Base-by-base conservation (phyloP, 1,140 invertebrate genomes). In the Pogonognathellus flavescens region DNA sequence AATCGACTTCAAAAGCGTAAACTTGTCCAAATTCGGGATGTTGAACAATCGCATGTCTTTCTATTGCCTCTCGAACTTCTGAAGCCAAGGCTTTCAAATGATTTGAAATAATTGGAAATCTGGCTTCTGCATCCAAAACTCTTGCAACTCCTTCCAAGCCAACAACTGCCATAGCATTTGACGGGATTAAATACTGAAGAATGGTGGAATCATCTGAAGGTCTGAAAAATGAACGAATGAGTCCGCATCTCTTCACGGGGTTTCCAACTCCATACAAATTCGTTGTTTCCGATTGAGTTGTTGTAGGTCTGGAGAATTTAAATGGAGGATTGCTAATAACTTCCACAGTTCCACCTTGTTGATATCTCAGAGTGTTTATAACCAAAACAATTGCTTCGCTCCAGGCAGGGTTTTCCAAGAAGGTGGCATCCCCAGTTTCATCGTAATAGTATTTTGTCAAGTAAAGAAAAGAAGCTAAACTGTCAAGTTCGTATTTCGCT, bases 401-500 rank as follows among this genome's bases (percentile, higher is more conserved):
- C 87, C 87, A 88, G 0, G 81, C n/a, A 8, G 86, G 86, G 50
- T 88, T 88, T 0, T 66, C 8, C 16, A 86, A 14, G 50, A 87
- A 88, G 0, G 62, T n/a, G 0, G 83, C 18, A n/a, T 88, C 85
- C 5, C 80, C 70, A 20, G 87, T 88, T 70, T 85, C 72, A 18
- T 88, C 86, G 18, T 62, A 88, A 50, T 81, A 88, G 20, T 84
- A 83, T 59, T 87, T 87, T 0, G 87, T 84, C 31, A 88, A 80
- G 57, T 86, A 88, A 0, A 88, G 83, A 55, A 88, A 88, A 10
- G 87, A 88, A 11, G 87, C 87, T n/a, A 88, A 57, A 82, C 86
- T 87, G 85, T 88, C 87, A 18, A 88, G 20, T 60, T 88, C 87
- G 49, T 88, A 88, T 57, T 88, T 88, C 0, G 87, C 87, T 80